Conservation (phyloP, 2,888 invertebrate genomes). For the Chrysopilus asiliformis region DNA sequence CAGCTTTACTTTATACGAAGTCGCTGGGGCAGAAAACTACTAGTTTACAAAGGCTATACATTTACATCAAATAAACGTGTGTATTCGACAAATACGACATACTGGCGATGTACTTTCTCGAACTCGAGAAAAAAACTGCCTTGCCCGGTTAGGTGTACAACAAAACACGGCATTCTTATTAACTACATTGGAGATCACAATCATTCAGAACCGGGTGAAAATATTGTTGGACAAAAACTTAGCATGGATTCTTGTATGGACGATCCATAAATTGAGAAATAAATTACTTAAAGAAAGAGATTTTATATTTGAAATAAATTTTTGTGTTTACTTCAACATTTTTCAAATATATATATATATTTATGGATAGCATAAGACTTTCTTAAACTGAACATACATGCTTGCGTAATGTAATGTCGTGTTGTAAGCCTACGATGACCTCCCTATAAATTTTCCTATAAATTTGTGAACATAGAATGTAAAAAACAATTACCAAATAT, state of each 20-base stretch:
- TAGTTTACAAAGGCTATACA: constrained; percentile 17
- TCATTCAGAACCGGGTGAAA: constrained; percentile 17
- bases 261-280: constrained; percentile 15
- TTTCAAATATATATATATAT: no score
- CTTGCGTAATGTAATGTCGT: no score
- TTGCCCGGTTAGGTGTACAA: constrained; percentile 19
- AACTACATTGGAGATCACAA: constrained; percentile 18
- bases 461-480: no score
- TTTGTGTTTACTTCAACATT: no score
- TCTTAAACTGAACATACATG: no score
- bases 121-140: constrained; percentile 16
- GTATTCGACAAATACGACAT: constrained; percentile 18
- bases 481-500: no score
- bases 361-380: no score
- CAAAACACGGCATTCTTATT: constrained; percentile 16
- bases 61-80: constrained; percentile 19
- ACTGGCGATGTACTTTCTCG: constrained; percentile 19
- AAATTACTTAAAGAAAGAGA: no score
- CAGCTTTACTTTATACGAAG: constrained; percentile 18
- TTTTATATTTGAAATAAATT: no score
- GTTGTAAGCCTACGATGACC: no score
- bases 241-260: constrained; percentile 18
- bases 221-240: constrained; percentile 11
- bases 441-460: no score
- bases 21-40: constrained; percentile 20